A percentile compares a stretch with the other conserved stretches of the same genome.
phyloP scores from a whole-genome alignment of 2,113 vertebrate species.

The Apteryx owenii region DNA sequence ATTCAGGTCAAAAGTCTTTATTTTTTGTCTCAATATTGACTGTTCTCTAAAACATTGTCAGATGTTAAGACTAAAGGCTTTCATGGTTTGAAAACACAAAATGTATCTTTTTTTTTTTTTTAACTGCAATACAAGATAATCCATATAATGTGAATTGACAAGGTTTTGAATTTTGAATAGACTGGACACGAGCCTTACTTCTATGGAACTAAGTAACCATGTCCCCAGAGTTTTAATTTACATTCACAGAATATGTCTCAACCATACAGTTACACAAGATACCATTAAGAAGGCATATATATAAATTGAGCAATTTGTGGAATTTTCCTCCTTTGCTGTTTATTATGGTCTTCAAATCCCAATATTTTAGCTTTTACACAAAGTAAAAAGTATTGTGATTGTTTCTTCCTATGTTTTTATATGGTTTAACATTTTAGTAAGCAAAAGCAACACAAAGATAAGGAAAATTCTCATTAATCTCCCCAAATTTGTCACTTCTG shows the following conservation, averaged over 20 bases:
- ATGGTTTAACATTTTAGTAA: background rate
- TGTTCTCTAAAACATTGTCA: background rate
- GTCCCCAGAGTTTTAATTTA: background rate
- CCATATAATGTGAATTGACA: background rate
- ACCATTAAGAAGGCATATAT: background rate
- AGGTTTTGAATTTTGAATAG: background rate
- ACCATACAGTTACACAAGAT: background rate
- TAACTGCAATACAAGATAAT: background rate
- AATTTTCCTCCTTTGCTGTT: background rate
- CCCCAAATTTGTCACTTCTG: background rate
- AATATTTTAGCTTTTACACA: background rate
- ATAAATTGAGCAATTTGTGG: background rate
- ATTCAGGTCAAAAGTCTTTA: background rate
- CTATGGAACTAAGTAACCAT: accelerated
- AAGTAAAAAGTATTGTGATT: background rate
- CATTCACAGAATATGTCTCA: background rate
- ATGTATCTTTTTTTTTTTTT: background rate
- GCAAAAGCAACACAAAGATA: background rate
- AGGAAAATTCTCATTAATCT: background rate
- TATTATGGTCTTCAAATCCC: background rate
- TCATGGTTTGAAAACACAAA: background rate
- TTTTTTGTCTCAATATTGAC: background rate
- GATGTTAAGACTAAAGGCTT: accelerated
- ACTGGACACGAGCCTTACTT: background rate
- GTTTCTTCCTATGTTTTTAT: background rate